Percentiles rank a stretch among this genome's conserved stretches.
phyloP scores from a whole-genome alignment of 1,140 invertebrate genomes.

The Drosophila kanapiae region DNA sequence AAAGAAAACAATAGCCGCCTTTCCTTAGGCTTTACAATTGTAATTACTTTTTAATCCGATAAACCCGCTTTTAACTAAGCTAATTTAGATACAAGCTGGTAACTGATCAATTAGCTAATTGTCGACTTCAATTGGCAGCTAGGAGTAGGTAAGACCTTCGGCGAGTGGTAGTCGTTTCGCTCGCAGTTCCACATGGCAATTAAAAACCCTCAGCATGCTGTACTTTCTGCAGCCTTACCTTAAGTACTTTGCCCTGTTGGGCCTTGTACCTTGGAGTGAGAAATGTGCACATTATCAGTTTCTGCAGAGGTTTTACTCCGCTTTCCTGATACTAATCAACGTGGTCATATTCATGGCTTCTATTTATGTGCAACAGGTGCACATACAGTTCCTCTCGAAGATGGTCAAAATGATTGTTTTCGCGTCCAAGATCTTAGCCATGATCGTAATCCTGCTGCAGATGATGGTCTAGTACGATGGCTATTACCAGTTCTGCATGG shows the following conservation, averaged over 20 bases:
- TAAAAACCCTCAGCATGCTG: conserved; percentile 40
- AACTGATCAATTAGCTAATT: conserved; percentile 22
- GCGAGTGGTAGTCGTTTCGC: too few species aligned
- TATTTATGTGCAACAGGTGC: not conserved
- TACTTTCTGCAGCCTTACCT: conserved; percentile 53
- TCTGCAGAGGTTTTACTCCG: conserved; percentile 47
- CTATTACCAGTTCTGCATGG: conserved; percentile 50
- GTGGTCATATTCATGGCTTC: conserved; percentile 10
- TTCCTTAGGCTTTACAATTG: too few species aligned
- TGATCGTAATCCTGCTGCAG: conserved; percentile 55
- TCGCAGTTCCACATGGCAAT: not conserved
- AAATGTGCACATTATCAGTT: conserved; percentile 5
- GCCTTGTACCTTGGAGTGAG: conserved; percentile 59
- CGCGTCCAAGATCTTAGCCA: conserved; percentile 45
- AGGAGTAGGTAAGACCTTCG: not conserved
- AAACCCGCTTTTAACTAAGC: too few species aligned
- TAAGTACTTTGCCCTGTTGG: conserved; percentile 63
- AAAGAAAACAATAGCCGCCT: too few species aligned
- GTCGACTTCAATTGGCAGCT: not conserved
- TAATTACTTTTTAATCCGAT: too few species aligned
- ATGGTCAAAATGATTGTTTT: conserved; percentile 65
- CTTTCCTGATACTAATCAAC: conserved; percentile 34
- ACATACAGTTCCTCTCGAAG: conserved; percentile 35
- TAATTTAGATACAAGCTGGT: not conserved
- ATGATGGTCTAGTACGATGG: conserved; percentile 44